Base-by-base conservation (phyloP, 2,797 vertebrate genomes). In the Ptychadena robeensis region DNA sequence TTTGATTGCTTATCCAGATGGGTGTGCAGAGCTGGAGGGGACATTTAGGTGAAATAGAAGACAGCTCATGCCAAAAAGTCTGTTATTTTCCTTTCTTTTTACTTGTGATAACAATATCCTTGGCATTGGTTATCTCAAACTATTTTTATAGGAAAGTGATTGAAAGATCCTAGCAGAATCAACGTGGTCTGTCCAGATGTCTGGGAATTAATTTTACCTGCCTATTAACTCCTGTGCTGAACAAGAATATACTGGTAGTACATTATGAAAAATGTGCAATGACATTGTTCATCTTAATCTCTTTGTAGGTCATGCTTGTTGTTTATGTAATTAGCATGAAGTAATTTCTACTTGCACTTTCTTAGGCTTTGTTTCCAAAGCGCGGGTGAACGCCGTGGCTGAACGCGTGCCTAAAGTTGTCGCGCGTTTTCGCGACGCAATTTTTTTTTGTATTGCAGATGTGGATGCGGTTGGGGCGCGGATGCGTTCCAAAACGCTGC, bases 1-100 rank as follows among this genome's bases (percentile, higher is more conserved):
- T 71, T 8, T 80, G 72, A 85, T 76, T 81, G 61, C 73, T 75
- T 80, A 75, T 85, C 78, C 83, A 85, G 83, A 85, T 85, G 71
- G 71, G 78, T 81, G 66, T 80, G 44, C 10, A 25, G 38, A 59
- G 53, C 68, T 76, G 73, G 64, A 68, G 77, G 78, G 83, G 32
- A 85, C 59, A 71, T 81, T 76, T 75, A 70, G 48, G 35, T 75
- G 78, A 71, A 85, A 76, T 34, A 48, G 64, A 84, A 74, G 71
- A 75, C 73, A 69, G 37, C 40, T 75, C 71, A 70, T 35, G 77
- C 77, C 71, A 84, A 61, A 80, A 64, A 80, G 75, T 53, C 65
- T 10, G 40, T 73, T 81, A 61, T 73, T 67, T 82, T 73, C 59
- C 63, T 68, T 57, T 10, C 37, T 14, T 57, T 70, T 35, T 48